Evolutionary conservation across 2,113 vertebrate genomes (phyloP).

Genomic region (Nibea albiflora): DNA sequence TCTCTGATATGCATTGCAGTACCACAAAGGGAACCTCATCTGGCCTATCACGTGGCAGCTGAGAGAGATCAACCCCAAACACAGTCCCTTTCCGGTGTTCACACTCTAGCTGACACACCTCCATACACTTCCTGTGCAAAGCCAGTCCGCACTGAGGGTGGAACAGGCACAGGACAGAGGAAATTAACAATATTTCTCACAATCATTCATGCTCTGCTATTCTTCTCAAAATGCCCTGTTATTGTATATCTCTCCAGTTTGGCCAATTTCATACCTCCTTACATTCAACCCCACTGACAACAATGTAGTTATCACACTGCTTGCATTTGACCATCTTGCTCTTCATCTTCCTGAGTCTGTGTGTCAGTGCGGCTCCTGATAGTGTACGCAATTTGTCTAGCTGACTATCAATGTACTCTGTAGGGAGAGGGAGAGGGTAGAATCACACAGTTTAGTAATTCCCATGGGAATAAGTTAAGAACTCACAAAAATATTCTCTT

Average conservation of each 20-base stretch:
- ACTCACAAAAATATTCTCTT: neutral
- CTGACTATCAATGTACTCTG: slow-evolving; percentile 82
- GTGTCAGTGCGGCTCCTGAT: slow-evolving; percentile 88
- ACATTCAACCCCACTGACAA: slow-evolving; percentile 90
- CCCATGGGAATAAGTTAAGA: neutral
- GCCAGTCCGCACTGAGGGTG: slow-evolving; percentile 87
- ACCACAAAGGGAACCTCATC: slow-evolving; percentile 92
- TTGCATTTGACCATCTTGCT: slow-evolving; percentile 92
- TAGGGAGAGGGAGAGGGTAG: neutral
- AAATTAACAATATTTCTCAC: neutral
- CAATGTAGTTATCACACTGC: slow-evolving; percentile 93
- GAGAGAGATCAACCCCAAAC: slow-evolving; percentile 88
- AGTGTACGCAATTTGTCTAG: slow-evolving; percentile 76
- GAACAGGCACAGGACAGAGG: slow-evolving; percentile 6
- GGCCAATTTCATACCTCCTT: slow-evolving; percentile 87
- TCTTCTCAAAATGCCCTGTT: neutral
- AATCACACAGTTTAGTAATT: neutral
- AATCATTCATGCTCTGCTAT: neutral
- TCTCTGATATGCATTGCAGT: slow-evolving; percentile 88
- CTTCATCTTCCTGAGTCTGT: slow-evolving; percentile 88
- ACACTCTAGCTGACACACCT: slow-evolving; percentile 89
- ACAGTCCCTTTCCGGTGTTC: slow-evolving; percentile 85
- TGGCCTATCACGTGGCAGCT: slow-evolving; percentile 81
- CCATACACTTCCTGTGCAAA: slow-evolving; percentile 94
- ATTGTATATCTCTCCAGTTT: neutral